Base-by-base conservation (phyloP, 37 sponge, comb jelly and placozoan species). In the Beroe forskalii region DNA sequence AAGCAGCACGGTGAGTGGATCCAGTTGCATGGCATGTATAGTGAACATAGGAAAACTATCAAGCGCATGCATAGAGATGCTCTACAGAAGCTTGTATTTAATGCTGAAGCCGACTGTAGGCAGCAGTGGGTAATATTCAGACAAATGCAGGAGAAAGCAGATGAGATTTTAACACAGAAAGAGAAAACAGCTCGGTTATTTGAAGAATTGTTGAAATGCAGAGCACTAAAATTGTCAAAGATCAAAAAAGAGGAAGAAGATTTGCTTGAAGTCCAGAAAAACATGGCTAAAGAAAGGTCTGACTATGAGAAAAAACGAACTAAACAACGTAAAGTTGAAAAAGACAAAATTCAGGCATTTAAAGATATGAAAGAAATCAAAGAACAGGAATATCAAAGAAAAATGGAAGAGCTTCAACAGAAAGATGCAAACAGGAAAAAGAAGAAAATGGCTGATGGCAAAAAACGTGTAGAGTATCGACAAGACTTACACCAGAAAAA, bases 1-100 rank as follows among this genome's bases (percentile, higher is more conserved):
- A 80, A 25, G 28, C 48, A 80, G 55, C 86, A 80, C 27, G 55
- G 30, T 17, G 86, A 80, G 55, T 80, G 86, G 86, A n/a, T 41
- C 1, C 86, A 80, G 86, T 80, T 80, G 30, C 28, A 80, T 44
- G 86, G 6, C 44, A 41, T 80, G 55, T 80, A 80, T 24, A 38
- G 55, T 40, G 86, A 80, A 44, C 86, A 80, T 25, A 80, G 30
- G 55, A 80, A 24, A 43, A 38, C 86, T 6, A 80, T 80, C 55
- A 41, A 43, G 31, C n/a, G 40, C 25, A 80, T 80, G 86, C 86
- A 80, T 31, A 35, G 27, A 25, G 48, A 1, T 80, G 86, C 86
- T 44, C 48, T 80, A 1, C 43, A 80, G 86, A 80, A 80, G 28
- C 27, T 80, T 8, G 86, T 80, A 80, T 32, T 48, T 19, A 44